phyloP scores from a whole-genome alignment of 1,140 invertebrate genomes.

The Sarcophaga bullata region DNA sequence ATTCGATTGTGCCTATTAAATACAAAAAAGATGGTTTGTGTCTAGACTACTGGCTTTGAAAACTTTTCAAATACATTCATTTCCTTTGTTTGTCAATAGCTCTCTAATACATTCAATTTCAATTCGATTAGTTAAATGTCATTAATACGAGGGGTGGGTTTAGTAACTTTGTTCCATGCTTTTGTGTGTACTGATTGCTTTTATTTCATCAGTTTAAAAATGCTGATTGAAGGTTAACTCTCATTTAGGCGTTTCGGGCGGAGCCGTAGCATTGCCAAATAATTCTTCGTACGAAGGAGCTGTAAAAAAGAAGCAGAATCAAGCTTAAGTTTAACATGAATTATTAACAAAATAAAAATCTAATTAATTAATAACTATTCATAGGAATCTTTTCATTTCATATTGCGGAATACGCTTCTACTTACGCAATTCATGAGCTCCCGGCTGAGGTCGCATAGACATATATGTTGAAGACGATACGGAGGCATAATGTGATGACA shows the following conservation, averaged over 20 bases:
- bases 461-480: conserved; percentile 36
- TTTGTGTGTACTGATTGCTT: not conserved
- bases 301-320: conserved; percentile 40
- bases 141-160: conserved; percentile 39
- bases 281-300: conserved; percentile 63
- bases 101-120: not conserved
- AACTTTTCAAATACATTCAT: not conserved
- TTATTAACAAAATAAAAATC: not conserved
- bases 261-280: conserved; percentile 57
- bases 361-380: not conserved
- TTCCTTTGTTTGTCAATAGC: not conserved
- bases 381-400: not conserved
- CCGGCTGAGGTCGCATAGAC: conserved; percentile 42
- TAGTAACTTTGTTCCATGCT: conserved; percentile 44
- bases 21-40: not conserved
- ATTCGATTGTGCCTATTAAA: not conserved
- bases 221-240: not conserved
- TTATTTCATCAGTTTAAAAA: not conserved
- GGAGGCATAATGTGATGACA: conserved; percentile 29
- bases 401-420: not conserved
- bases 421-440: conserved; percentile 60
- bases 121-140: not conserved
- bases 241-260: conserved; percentile 54
- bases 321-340: not conserved
- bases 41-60: conserved; percentile 1